phyloP scores from a whole-genome alignment of 2,888 invertebrate species.

The Amiota mariae region DNA sequence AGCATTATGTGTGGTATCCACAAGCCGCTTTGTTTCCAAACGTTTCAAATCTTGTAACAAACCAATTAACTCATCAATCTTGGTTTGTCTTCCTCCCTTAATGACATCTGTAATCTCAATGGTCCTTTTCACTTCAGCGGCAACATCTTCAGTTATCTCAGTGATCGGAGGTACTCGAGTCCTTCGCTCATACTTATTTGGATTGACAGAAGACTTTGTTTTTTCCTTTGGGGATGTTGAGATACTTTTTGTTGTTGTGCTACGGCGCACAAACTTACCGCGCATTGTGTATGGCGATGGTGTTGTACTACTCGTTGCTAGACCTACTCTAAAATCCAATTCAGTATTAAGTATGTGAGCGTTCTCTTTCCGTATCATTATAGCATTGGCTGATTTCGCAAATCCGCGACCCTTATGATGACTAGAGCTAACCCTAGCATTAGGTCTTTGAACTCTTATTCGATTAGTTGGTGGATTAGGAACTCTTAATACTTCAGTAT shows the following conservation, averaged over 20 bases:
- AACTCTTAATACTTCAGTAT: too few species aligned
- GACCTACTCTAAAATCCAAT: constrained; percentile 19
- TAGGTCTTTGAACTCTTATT: neutral
- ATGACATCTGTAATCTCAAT: constrained; percentile 18
- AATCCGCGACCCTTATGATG: constrained; percentile 13
- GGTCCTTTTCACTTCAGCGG: neutral
- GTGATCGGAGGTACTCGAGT: neutral
- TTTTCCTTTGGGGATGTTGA: constrained; percentile 43
- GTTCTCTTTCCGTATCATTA: constrained; percentile 29
- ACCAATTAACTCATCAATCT: constrained; percentile 62
- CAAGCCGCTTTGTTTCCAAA: constrained; percentile 44
- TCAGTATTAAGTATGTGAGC: constrained; percentile 42
- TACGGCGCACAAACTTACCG: constrained; percentile 60
- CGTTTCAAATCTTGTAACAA: constrained; percentile 59
- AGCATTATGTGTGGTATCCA: neutral
- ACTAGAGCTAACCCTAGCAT: neutral
- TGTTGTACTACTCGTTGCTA: constrained; percentile 36
- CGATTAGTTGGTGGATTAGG: neutral
- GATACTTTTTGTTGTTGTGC: constrained; percentile 36
- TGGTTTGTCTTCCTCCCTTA: constrained; percentile 45
- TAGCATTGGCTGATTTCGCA: neutral
- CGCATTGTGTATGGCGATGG: constrained; percentile 58
- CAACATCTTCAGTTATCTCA: neutral
- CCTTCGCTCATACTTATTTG: constrained; percentile 13
- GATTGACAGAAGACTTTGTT: neutral